These are phyloP conservation scores for Synanthedon tipuliformis DNA, from an alignment of 2,888 invertebrate genomes.

Conservation along the genomic window DNA sequence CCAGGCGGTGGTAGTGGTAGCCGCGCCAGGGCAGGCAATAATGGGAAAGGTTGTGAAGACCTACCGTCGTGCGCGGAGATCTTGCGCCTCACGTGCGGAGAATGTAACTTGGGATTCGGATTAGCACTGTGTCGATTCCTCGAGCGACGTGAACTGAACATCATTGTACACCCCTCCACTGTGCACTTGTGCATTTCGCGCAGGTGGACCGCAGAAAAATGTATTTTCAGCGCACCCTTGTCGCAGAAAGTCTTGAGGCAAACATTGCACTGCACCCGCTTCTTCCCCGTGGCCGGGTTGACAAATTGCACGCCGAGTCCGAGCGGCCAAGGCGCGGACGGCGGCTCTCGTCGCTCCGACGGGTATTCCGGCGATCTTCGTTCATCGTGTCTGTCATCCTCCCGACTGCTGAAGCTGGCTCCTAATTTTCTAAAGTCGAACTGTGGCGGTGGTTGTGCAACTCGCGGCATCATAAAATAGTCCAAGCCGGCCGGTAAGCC, in stretches of 20 bases:
- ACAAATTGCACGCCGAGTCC: conserved; percentile 88
- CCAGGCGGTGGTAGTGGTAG: conserved; percentile 78
- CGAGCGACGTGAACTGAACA: conserved; percentile 95
- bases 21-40: conserved; percentile 77
- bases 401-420: conserved; percentile 71
- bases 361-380: conserved; percentile 51
- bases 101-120: conserved; percentile 96
- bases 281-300: conserved; percentile 93
- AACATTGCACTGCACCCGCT: conserved; percentile 96
- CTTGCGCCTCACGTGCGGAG: conserved; percentile 92
- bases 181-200: conserved; percentile 99
- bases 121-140: conserved; percentile 97
- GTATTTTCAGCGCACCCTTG: conserved; percentile 98
- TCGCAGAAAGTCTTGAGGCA: conserved; percentile 99
- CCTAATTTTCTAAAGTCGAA: conserved; percentile 86
- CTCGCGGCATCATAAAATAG: conserved; percentile 71
- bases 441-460: conserved; percentile 86
- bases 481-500: conserved; percentile 61
- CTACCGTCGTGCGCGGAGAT: conserved; percentile 94
- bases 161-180: conserved; percentile 97
- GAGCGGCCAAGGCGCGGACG: conserved; percentile 78
- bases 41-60: conserved; percentile 83
- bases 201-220: conserved; percentile 97
- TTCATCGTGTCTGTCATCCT: conserved; percentile 53
- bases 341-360: conserved; percentile 48